phyloP scores from a whole-genome alignment of 2,888 invertebrate genomes.

The Patella ulyssiponensis region DNA sequence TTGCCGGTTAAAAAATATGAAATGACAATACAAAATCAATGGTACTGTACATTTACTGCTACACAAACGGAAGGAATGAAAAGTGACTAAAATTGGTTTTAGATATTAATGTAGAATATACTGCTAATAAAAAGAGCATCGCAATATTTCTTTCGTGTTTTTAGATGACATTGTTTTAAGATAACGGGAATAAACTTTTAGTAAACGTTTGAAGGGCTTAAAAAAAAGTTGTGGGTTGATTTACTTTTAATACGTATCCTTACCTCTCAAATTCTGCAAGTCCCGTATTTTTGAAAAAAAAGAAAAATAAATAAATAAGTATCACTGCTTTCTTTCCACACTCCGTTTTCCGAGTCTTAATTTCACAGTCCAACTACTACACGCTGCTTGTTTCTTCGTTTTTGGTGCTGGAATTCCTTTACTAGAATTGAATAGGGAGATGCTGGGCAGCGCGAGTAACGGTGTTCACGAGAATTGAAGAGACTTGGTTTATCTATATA shows the following conservation, averaged over 20 bases:
- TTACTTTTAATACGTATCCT: neutral
- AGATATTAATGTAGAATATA: too few species aligned
- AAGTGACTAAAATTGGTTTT: too few species aligned
- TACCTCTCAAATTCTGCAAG: neutral
- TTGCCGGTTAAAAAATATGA: too few species aligned
- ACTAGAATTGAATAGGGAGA: neutral
- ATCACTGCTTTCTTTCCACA: neutral
- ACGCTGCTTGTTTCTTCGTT: neutral
- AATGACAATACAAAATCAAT: too few species aligned
- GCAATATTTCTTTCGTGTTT: too few species aligned
- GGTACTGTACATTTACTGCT: too few species aligned
- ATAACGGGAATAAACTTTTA: too few species aligned
- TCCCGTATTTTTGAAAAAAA: conserved; percentile 1
- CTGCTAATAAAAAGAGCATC: too few species aligned
- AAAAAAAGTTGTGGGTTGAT: too few species aligned
- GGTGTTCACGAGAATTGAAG: conserved; percentile 7
- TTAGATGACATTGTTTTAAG: too few species aligned
- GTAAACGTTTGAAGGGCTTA: too few species aligned
- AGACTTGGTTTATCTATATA: conserved; percentile 13
- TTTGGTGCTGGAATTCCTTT: neutral
- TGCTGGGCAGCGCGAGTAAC: conserved; percentile 7
- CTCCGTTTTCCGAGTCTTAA: neutral
- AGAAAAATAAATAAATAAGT: neutral
- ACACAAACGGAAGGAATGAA: too few species aligned
- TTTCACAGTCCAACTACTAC: conserved; percentile 12